phyloP scores from a whole-genome alignment of 2,888 invertebrate species.

The Morpho achilles region DNA sequence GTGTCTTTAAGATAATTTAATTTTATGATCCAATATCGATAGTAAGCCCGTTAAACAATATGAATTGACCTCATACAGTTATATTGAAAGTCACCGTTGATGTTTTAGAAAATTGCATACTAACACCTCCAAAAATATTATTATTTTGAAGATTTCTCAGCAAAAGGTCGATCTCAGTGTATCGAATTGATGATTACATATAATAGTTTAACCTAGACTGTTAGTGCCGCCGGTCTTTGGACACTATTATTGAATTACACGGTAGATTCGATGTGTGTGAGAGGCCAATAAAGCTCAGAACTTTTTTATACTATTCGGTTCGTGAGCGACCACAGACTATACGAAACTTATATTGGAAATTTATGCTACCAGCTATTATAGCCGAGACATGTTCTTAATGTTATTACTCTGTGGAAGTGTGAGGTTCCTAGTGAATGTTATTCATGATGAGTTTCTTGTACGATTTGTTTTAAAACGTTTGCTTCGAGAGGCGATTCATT shows the following conservation, averaged over 20 bases:
- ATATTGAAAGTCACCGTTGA: conserved; percentile 42
- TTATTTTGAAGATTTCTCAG: conserved; percentile 40
- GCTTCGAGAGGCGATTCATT: conserved; percentile 55
- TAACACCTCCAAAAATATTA: conserved; percentile 40
- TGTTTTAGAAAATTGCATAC: conserved; percentile 34
- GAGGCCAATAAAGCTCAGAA: conserved; percentile 48
- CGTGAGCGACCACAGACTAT: conserved; percentile 47
- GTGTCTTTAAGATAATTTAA: not conserved
- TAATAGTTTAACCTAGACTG: conserved; percentile 55
- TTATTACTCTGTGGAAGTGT: conserved; percentile 38
- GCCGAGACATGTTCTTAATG: conserved; percentile 28
- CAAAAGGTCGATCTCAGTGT: conserved; percentile 57
- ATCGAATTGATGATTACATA: conserved; percentile 64
- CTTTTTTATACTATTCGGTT: conserved; percentile 54
- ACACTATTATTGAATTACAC: conserved; percentile 70
- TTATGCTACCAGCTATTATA: conserved; percentile 36
- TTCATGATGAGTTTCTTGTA: conserved; percentile 45
- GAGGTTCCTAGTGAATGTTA: conserved; percentile 32
- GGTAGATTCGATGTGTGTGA: conserved; percentile 53
- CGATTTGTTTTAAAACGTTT: conserved; percentile 66
- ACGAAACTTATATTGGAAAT: conserved; percentile 29
- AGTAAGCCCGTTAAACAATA: conserved; percentile 17
- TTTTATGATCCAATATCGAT: conserved; percentile 16
- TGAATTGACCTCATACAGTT: conserved; percentile 16
- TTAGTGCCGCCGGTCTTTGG: conserved; percentile 72